Evolutionary conservation across 1,140 invertebrate genomes (phyloP).

Genomic region (Scaptomyza montana): DNA sequence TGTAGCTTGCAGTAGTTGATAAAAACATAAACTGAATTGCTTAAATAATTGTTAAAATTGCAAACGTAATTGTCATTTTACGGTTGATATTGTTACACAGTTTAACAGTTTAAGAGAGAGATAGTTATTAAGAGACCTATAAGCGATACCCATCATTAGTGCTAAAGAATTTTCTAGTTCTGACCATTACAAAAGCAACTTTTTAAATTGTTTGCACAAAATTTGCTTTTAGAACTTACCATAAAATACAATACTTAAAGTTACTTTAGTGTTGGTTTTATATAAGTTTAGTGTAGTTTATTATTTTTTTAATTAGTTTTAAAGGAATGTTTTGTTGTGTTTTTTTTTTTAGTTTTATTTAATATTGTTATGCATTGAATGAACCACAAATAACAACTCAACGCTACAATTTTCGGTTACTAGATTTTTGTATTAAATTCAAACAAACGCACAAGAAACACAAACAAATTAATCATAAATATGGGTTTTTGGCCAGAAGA

Average conservation of each 20-base stretch:
- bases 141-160: constrained; percentile 72
- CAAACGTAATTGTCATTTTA: constrained; percentile 74
- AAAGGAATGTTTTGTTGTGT: constrained; percentile 17
- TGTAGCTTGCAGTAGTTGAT: constrained; percentile 75
- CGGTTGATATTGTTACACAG: constrained; percentile 26
- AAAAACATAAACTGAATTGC: constrained; percentile 77
- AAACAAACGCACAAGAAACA: constrained; percentile 51
- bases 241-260: constrained; percentile 73
- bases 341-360: constrained; percentile 30
- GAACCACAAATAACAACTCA: constrained; percentile 63
- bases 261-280: constrained; percentile 65
- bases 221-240: constrained; percentile 70
- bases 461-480: constrained; percentile 37
- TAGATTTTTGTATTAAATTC: constrained; percentile 35
- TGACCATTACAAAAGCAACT: constrained; percentile 53
- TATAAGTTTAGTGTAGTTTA: constrained; percentile 38
- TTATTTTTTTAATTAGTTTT: constrained; percentile 32
- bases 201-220: constrained; percentile 68
- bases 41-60: constrained; percentile 81
- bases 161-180: constrained; percentile 37
- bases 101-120: constrained; percentile 20
- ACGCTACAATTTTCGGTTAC: constrained; percentile 50
- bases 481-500: constrained; percentile 29
- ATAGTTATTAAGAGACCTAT: constrained; percentile 54
- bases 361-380: constrained; percentile 54